Evolutionary conservation across 2,797 vertebrate species (phyloP), one percentile per base, ranked within the genome.

Genomic region (Phalloptychus januarius): DNA sequence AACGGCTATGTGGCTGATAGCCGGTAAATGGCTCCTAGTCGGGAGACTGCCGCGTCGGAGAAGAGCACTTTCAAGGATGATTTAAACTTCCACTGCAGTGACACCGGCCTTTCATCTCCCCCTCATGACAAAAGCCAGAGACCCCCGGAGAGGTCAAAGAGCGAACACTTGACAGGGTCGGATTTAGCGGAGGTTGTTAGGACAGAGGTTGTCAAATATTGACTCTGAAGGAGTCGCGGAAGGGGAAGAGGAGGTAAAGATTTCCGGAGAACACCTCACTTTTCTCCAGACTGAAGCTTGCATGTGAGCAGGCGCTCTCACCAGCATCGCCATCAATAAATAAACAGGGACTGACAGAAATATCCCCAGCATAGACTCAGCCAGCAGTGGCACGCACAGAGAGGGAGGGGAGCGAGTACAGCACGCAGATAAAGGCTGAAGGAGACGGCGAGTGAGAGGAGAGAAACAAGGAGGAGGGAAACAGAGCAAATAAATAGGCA

Each of bases 291-390:
- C 86, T 84, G 79, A 73, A 80, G 88, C 85, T 75, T 61, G 73
- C 92, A 85, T 92, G 92, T 87, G 91, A 86, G 92, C 91, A 90
- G 91, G 87, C 88, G 93, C 93, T 91, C 91, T 91, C 91, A 90
- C 89, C 90, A 93, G 91, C 92, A 85, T 86, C 81, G 80, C 82
- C 91, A 95, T 95, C 90, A 95, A 95, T 95, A 95, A 95, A 93
- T 95, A 94, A 95, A 94, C 65, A 92, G 84, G 91, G 88, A 83
- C 88, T 93, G 91, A 94, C 92, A 94, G 93, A 95, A 95, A 94
- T 95, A 94, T 94, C 93, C 90, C 90, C 89, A 74, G 84, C 89
- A 89, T 77, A 77, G 88, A 86, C 82, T 87, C 85, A 84, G 86
- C 88, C 85, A 80, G 78, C 83, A 88, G 69, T 83, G 84, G 88